Conservation (phyloP, 2,888 invertebrate species). For the Lamellibrachia satsuma region DNA sequence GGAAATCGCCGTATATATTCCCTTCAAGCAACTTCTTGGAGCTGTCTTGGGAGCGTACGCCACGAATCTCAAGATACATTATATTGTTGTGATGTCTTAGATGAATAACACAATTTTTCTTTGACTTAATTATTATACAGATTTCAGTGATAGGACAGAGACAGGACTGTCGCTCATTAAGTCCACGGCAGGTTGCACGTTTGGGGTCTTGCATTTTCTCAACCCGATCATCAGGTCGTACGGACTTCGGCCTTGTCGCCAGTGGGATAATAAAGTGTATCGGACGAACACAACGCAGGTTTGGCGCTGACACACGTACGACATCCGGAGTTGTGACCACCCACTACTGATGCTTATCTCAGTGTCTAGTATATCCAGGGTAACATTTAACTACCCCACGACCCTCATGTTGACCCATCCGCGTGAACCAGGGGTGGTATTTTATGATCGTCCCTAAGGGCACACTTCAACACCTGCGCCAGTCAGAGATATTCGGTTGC, state of each 20-base stretch:
- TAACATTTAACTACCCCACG: neutral
- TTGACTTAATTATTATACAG: too few species aligned
- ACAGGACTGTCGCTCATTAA: neutral
- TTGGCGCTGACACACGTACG: neutral
- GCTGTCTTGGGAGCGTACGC: too few species aligned
- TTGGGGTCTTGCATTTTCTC: neutral
- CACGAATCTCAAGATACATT: too few species aligned
- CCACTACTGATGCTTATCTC: neutral
- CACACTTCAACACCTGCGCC: neutral
- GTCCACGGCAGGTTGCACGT: neutral
- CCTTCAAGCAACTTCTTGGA: too few species aligned
- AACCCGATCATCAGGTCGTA: neutral
- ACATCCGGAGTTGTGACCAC: neutral
- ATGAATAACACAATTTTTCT: too few species aligned
- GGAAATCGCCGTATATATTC: too few species aligned
- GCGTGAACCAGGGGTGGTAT: neutral
- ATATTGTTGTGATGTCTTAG: too few species aligned
- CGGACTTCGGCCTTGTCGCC: neutral
- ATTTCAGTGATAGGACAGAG: neutral
- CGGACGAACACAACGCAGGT: slow-evolving; percentile 4
- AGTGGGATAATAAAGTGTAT: neutral
- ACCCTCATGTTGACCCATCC: neutral
- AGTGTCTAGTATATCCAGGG: neutral
- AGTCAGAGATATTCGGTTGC: neutral
- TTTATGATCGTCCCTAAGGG: neutral